phyloP scores from a whole-genome alignment of 1,140 invertebrate genomes.

The Chionoecetes opilio region DNA sequence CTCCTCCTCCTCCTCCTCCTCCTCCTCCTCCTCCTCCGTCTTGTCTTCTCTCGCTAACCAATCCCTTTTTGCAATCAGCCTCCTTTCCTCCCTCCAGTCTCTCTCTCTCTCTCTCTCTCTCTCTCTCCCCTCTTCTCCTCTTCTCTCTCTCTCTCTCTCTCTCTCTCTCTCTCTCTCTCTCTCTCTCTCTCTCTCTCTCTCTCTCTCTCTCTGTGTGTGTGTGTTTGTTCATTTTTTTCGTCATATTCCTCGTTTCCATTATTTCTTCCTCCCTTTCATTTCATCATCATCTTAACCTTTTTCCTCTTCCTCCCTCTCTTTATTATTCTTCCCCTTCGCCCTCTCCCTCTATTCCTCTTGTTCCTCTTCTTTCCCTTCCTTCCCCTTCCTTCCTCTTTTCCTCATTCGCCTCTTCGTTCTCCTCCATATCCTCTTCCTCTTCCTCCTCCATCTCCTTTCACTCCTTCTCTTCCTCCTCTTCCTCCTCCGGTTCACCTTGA shows the following conservation, averaged over 20 bases:
- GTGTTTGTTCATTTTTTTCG: too few species aligned
- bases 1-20: conserved; percentile 6
- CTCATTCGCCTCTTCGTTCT: background rate
- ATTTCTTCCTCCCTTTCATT: background rate
- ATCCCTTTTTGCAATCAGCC: background rate
- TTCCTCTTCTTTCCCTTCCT: background rate
- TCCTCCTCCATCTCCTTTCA: background rate
- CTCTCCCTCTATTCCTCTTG: background rate
- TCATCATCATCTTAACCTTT: background rate
- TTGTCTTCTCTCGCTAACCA: background rate
- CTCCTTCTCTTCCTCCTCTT: conserved; percentile 18
- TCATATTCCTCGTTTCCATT: too few species aligned
- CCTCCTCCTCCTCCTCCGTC: conserved; percentile 35
- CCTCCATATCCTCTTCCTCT: conserved; percentile 8
- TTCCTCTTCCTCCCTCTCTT: background rate
- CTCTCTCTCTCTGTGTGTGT: background rate
- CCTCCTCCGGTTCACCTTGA: background rate
- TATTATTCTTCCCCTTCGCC: background rate
- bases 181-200: conserved; percentile 38
- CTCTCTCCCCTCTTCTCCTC: background rate
- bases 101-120: background rate
- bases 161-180: background rate
- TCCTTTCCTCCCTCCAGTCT: background rate
- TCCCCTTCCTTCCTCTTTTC: background rate
- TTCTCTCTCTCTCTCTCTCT: background rate